phyloP scores from a whole-genome alignment of 2,888 invertebrate genomes.

The Drosophila putrida region DNA sequence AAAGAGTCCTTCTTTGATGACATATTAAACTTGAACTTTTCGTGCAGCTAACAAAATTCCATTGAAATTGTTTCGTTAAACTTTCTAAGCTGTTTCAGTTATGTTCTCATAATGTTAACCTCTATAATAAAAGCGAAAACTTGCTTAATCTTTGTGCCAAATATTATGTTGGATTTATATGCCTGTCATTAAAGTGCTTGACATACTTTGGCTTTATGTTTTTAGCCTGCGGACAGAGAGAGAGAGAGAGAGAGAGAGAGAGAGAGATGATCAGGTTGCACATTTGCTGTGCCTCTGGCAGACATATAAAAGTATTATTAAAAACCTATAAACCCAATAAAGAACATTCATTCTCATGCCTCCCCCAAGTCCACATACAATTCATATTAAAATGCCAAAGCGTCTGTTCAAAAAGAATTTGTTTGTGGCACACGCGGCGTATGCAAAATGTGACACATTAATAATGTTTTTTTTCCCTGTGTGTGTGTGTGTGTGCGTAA shows the following conservation, averaged over 20 bases:
- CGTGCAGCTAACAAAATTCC: not conserved
- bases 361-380: constrained; percentile 11
- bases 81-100: not conserved
- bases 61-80: constrained; percentile 13
- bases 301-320: constrained; percentile 70
- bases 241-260: not conserved
- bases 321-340: constrained; percentile 65
- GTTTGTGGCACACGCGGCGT: constrained; percentile 36
- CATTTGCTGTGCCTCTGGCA: constrained; percentile 35
- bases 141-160: constrained; percentile 52
- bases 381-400: constrained; percentile 69
- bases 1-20: not conserved
- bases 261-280: constrained; percentile 26
- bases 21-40: not conserved
- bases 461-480: constrained; percentile 31
- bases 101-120: constrained; percentile 25
- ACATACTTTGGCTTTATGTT: constrained; percentile 50
- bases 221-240: constrained; percentile 14
- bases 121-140: constrained; percentile 19
- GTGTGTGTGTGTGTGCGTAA: constrained; percentile 22
- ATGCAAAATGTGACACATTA: constrained; percentile 60
- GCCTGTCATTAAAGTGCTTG: constrained; percentile 62
- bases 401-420: constrained; percentile 37
- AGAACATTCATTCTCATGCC: not conserved
- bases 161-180: constrained; percentile 41